Base-by-base conservation (phyloP, 2,797 vertebrate species). In the Enteromius treurensis region DNA sequence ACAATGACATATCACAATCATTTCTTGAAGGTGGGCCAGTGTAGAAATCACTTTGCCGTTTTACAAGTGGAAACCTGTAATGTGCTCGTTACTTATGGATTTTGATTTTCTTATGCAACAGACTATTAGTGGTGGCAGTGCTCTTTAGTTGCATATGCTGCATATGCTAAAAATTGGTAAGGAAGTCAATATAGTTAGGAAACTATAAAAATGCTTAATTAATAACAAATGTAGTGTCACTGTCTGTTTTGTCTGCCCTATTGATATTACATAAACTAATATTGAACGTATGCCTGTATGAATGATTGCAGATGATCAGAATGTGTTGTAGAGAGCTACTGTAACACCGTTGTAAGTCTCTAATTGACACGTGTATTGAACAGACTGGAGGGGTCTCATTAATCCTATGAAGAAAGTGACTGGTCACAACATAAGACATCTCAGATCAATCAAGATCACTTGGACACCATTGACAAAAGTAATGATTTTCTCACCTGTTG, bases 1-100 rank as follows among this genome's bases (percentile, higher is more conserved):
- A 94, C 93, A 93, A 92, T 93, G 92, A 92, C 90, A 92, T 92
- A 93, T 93, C 87, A 91, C 92, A 88, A 89, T 89, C 87, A 85
- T 82, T 86, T 82, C 89, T 88, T 90, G 86, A 88, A 91, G 90
- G 79, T 85, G 81, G 85, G 79, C 79, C 81, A n/a, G 67, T 83
- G 62, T 89, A 23, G 21, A 74, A 80, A 84, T 83, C 77, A 87
- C 74, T 80, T 60, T 55, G 51, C 45, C 37, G 19, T 51, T 42
- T 81, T 82, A 70, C 0, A 5, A n/a, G 19, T 69, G 51, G 19
- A 60, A 37, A 23, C 74, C 64, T n/a, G 34, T 77, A 68, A 82
- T 82, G 23, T 26, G 13, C 70, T 53, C 14, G n/a, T 65, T 81
- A 74, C 70, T 51, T 65, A 68, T 68, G n/a, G 21, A 64, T 74